Base-by-base conservation (phyloP, 2,797 vertebrate genomes). In the Phaenicophaeus curvirostris region DNA sequence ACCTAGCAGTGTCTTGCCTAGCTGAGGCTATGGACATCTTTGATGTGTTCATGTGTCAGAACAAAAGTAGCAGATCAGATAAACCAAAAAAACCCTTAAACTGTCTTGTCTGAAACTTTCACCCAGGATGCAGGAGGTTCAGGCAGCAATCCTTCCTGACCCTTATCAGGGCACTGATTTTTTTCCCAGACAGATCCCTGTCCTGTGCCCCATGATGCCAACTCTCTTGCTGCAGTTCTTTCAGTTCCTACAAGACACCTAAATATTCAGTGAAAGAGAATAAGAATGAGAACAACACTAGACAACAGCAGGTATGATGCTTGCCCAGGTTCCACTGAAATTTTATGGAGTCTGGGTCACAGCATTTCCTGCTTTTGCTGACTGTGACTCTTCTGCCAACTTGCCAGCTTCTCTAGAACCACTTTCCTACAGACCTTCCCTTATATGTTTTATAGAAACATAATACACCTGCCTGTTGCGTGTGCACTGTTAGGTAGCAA, bases 381-480 rank as follows among this genome's bases (percentile, higher is more conserved):
- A 54, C 25, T 3, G 6, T 31, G 48, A 37, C 27, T 33, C 18
- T 41, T 30, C 15, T 69, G 5, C 17, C 23, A 50, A 13, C 8
- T 51, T 15, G 0, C 8, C 46, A 90, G 5, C 27, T 87, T 59
- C 63, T 78, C 71, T 39, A 35, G 78, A 66, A 6, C 2, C 1
- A 5, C 11, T 75, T 86, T 42, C 10, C 42, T 31, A 8, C 1
- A 9, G 46, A 58, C 5, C 4, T 66, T 11, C 87, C 17, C 39
- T 5, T 7, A 59, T 3, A 24, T 0, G 0, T 44, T 24, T 13
- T 28, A 25, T 4, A 67, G 57, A 53, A 67, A 39, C 1, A 0
- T 17, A 19, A 61, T 2, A 8, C 8, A 2, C 25, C 23, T 0
- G 0, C 8, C 24, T 4, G 1, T 3, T 30, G 85, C 11, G 55